phyloP scores from a whole-genome alignment of 1,140 invertebrate genomes.

The Venustaconcha ellipsiformis region DNA sequence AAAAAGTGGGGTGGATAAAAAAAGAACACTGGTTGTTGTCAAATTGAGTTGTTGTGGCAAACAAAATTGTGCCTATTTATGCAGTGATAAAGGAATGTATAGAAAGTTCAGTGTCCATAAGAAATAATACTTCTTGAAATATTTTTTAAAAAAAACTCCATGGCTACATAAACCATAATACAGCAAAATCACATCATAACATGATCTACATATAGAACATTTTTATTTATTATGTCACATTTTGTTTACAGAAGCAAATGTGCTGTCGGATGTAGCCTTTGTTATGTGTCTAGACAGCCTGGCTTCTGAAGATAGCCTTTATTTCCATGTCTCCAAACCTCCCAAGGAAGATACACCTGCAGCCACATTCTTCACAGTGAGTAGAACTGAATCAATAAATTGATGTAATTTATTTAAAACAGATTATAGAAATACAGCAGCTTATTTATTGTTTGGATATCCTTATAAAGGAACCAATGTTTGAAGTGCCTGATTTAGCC shows the following conservation, averaged over 20 bases:
- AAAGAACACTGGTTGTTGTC: too few species aligned
- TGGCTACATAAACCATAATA: not conserved
- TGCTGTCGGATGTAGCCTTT: slow-evolving; percentile 81
- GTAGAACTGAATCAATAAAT: not conserved
- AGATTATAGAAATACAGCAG: not conserved
- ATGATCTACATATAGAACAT: not conserved
- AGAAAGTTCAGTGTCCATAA: too few species aligned
- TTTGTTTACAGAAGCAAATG: slow-evolving; percentile 62
- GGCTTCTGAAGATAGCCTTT: slow-evolving; percentile 76
- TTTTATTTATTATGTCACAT: slow-evolving; percentile 12
- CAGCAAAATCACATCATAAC: not conserved
- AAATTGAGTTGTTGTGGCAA: too few species aligned
- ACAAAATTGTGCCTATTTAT: too few species aligned
- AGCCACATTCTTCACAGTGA: slow-evolving; percentile 78
- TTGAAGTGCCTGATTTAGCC: too few species aligned
- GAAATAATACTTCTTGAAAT: too few species aligned
- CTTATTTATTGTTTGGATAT: too few species aligned
- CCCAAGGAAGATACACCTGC: slow-evolving; percentile 87
- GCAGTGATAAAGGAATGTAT: too few species aligned
- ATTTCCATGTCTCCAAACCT: slow-evolving; percentile 96
- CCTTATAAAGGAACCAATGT: too few species aligned
- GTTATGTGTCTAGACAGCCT: slow-evolving; percentile 93
- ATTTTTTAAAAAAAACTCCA: too few species aligned
- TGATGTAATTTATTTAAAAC: not conserved
- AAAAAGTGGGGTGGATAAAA: too few species aligned